A percentile compares a stretch with the other conserved stretches of the same genome.
Evolutionary conservation across 1,140 invertebrate genomes (phyloP).

Genomic region (Mercenaria mercenaria): DNA sequence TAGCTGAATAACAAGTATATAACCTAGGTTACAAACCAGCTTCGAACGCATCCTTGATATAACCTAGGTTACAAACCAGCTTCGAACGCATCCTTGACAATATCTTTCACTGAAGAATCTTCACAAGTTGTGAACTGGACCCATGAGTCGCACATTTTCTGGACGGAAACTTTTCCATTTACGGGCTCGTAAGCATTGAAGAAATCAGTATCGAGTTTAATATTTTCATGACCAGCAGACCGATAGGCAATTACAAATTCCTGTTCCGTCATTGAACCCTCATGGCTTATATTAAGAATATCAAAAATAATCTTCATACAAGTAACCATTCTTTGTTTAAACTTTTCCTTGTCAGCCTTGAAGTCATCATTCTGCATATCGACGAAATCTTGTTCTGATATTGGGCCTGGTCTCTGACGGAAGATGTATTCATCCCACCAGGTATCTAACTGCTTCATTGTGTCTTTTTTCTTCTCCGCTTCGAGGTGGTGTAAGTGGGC

Average conservation of each 20-base stretch:
- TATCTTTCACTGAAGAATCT: neutral
- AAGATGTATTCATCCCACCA: neutral
- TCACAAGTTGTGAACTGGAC: conserved; percentile 7
- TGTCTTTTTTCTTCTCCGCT: neutral
- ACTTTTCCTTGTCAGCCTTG: neutral
- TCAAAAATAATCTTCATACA: neutral
- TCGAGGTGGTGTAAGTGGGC: neutral
- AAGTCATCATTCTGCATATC: neutral
- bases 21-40: neutral
- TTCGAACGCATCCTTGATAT: neutral
- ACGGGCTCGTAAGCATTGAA: neutral
- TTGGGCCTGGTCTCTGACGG: neutral
- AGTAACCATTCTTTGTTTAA: neutral
- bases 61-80: neutral
- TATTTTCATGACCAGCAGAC: neutral
- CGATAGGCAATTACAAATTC: neutral
- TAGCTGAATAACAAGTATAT: no score
- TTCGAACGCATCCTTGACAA: neutral
- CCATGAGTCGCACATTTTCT: neutral
- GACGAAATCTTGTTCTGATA: neutral
- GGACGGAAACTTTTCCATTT: neutral
- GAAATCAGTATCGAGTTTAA: neutral
- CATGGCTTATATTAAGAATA: neutral
- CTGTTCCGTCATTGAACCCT: neutral
- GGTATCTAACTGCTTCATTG: neutral